Evolutionary conservation across 2,797 vertebrate species (phyloP), one percentile per base, ranked within the genome.

Genomic region (Varecia variegata): DNA sequence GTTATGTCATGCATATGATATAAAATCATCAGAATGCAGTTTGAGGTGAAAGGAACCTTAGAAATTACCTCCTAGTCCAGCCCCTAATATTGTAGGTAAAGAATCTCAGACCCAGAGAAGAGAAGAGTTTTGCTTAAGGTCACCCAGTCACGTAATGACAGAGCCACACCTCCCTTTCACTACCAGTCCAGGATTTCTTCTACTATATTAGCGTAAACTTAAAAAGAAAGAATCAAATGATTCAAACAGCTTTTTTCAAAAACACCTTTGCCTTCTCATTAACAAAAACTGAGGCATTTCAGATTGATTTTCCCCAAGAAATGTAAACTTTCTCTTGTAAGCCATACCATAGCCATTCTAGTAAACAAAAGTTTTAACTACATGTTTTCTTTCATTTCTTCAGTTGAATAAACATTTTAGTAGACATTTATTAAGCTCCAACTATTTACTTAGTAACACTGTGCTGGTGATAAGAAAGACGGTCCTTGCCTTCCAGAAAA

Each of bases 401-500:
- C 18, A 82, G 3, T 90, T 25, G 87, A 68, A 40, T 89, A 87
- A 77, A 81, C 58, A 74, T 58, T 65, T 80, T 62, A 65, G 56
- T 56, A 87, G 56, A 76, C 40, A 20, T 84, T 93, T 89, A 43
- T 77, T 94, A 74, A 92, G 74, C 32, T 65, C 70, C 38, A 82
- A 2, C 32, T 92, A 4, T 77, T 54, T 50, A 50, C 23, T 83
- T 93, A 90, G 43, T 71, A n/a, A 23, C 47, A 77, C 35, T 79
- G 8, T 86, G 21, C 38, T 86, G 23, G n/a, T 11, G 7, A 77
- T 52, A 62, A 58, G 7, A 88, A 38, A 90, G 77, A 62, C 79
- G 62, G 52, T 90, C 67, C 88, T 90, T 84, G 30, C 52, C 67
- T 80, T 92, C 79, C 43, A 92, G 85, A 92, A 96, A 88, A 88